Percentiles rank a stretch among this genome's conserved stretches.
These are phyloP conservation scores for Polypedilum pembai DNA, from an alignment of 1,140 invertebrate genomes.

Conservation along the genomic window DNA sequence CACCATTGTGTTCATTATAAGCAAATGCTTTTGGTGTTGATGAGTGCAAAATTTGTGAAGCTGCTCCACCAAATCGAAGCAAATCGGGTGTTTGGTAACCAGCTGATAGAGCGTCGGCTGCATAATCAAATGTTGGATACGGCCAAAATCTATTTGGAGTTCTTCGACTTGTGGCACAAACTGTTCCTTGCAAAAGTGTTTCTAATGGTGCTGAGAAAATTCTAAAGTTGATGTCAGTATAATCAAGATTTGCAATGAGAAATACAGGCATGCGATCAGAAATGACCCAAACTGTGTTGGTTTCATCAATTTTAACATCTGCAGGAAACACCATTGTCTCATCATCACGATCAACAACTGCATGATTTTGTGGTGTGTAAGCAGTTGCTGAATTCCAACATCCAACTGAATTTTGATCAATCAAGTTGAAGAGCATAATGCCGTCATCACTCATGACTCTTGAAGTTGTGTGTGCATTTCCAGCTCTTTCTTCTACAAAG, in stretches of 20 bases:
- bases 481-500: conserved; percentile 55
- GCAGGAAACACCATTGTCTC: conserved; percentile 66
- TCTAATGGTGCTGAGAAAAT: conserved; percentile 59
- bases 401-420: conserved; percentile 71
- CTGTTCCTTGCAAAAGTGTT: conserved; percentile 57
- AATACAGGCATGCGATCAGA: conserved; percentile 74
- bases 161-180: conserved; percentile 49
- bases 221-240: conserved; percentile 69
- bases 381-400: conserved; percentile 66
- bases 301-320: conserved; percentile 64
- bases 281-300: conserved; percentile 63
- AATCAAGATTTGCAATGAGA: conserved; percentile 60
- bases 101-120: background rate
- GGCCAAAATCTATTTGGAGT: background rate
- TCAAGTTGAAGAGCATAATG: conserved; percentile 64
- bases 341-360: conserved; percentile 63
- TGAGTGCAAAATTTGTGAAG: background rate
- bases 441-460: conserved; percentile 64
- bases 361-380: conserved; percentile 59
- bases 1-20: conserved; percentile 42
- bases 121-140: background rate
- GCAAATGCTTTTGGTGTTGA: conserved; percentile 38
- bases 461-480: conserved; percentile 59
- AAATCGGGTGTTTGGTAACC: background rate
- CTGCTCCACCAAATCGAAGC: background rate